Evolutionary conservation across 2,797 vertebrate species (phyloP), one percentile per base, ranked within the genome.

Genomic region (Synaphobranchus kaupii): DNA sequence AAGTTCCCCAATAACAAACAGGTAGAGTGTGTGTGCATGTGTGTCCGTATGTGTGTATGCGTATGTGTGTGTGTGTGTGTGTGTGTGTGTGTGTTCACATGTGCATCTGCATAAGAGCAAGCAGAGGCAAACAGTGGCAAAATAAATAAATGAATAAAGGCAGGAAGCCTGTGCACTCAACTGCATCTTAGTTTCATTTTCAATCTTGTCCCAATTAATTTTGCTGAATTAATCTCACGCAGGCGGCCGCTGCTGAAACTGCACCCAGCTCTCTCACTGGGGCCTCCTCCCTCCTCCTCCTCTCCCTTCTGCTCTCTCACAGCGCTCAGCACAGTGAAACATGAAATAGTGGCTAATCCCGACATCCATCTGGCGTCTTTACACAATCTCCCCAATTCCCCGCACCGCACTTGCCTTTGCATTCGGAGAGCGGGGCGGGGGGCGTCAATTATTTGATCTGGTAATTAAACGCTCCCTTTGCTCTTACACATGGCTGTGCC

Each of bases 161-260:
- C 89, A 92, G 93, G 91, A 94, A 91, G 93, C 92, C 92, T 95
- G 95, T 93, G 95, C 94, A 95, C 95, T 97, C 96, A 96, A 96
- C 96, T 95, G 96, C 96, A 95, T 96, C 96, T 95, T 96, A 95
- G 95, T 96, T 96, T 95, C 95, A 95, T 96, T 96, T 95, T 96
- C 95, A 96, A 96, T 96, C 96, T 96, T 95, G 94, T 95, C 94
- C 94, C 95, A 95, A 98, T 98, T 98, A 97, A 97, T 97, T 98
- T 92, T 89, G 87, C 93, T 90, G 96, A 95, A 97, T 97, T 97
- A 96, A 97, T 97, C 96, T 97, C 90, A 91, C 85, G 90, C 90
- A 94, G 93, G 92, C 93, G 44, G 90, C 94, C 91, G 92, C 94
- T 92, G 86, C 81, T 39, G 93, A 94, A 94, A 93, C 96, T 91